phyloP scores from a whole-genome alignment of 2,113 vertebrate genomes.

The Rhinolophus sinicus region DNA sequence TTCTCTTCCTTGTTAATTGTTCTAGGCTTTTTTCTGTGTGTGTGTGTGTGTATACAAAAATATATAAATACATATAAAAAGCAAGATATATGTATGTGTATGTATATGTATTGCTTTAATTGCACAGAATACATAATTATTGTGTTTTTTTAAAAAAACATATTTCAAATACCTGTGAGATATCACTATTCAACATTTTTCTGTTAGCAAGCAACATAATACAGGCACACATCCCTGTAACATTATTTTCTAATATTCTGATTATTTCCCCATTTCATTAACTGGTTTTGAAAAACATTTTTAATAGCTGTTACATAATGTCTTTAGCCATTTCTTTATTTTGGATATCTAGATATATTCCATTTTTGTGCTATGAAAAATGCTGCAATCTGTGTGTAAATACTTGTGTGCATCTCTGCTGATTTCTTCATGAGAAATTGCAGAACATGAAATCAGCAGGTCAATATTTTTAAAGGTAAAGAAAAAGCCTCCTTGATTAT shows the following conservation, averaged over 20 bases:
- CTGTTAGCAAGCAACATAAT: background rate
- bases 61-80: background rate
- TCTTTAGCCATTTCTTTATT: background rate
- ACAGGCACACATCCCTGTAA: background rate
- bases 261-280: background rate
- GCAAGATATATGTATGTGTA: background rate
- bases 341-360: background rate
- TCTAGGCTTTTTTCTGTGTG: background rate
- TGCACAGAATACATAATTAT: background rate
- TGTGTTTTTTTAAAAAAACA: background rate
- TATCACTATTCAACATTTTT: background rate
- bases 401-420: background rate
- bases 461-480: constrained; percentile 37
- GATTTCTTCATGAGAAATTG: background rate
- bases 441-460: background rate
- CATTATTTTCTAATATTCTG: constrained; percentile 36
- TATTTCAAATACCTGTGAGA: background rate
- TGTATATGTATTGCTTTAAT: background rate
- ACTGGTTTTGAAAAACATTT: background rate
- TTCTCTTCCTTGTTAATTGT: constrained; percentile 2
- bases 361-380: constrained; percentile 11
- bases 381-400: background rate
- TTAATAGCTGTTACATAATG: background rate
- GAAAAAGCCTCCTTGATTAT: constrained; percentile 18
- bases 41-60: background rate